Conservation (phyloP, 92 coral and sea anemone species). For the Galaxea fascicularis region DNA sequence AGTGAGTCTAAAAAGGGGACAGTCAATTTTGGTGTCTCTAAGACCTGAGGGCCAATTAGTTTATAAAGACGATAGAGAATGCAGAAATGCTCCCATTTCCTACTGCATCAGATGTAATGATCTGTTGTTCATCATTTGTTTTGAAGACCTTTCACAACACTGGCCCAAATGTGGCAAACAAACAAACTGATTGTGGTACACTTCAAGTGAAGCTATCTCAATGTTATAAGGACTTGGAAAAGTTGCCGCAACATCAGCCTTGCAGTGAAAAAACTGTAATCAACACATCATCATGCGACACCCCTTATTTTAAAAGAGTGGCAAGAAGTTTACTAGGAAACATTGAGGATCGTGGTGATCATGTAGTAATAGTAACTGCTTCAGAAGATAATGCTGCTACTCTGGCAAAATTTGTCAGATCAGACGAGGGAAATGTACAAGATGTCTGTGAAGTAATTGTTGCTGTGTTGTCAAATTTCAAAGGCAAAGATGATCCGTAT, state of each 20-base stretch:
- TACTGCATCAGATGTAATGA: background rate
- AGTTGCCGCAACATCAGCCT: background rate
- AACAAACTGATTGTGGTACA: slow-evolving; percentile 10
- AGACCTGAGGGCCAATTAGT: background rate
- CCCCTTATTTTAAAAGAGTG: slow-evolving; percentile 86
- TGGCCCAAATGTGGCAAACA: background rate
- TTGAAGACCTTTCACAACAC: background rate
- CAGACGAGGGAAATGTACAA: slow-evolving; percentile 73
- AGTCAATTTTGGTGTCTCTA: background rate
- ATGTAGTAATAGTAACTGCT: slow-evolving; percentile 42
- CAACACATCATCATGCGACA: slow-evolving; percentile 63
- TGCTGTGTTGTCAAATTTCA: slow-evolving; percentile 33
- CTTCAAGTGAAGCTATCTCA: slow-evolving; percentile 19
- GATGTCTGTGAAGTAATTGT: slow-evolving; percentile 75
- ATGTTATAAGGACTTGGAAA: slow-evolving; percentile 45
- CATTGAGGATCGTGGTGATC: slow-evolving; percentile 62
- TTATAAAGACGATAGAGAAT: background rate
- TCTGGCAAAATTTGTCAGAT: slow-evolving; percentile 62
- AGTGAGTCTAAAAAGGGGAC: no score
- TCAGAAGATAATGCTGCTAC: slow-evolving; percentile 58
- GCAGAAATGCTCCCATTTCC: background rate
- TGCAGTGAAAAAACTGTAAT: slow-evolving; percentile 32
- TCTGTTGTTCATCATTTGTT: background rate
- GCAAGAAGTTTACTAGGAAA: slow-evolving; percentile 67
- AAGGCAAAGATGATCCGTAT: slow-evolving; percentile 30